phyloP scores from a whole-genome alignment of 2,113 vertebrate genomes.

The Butastur rufipennis region DNA sequence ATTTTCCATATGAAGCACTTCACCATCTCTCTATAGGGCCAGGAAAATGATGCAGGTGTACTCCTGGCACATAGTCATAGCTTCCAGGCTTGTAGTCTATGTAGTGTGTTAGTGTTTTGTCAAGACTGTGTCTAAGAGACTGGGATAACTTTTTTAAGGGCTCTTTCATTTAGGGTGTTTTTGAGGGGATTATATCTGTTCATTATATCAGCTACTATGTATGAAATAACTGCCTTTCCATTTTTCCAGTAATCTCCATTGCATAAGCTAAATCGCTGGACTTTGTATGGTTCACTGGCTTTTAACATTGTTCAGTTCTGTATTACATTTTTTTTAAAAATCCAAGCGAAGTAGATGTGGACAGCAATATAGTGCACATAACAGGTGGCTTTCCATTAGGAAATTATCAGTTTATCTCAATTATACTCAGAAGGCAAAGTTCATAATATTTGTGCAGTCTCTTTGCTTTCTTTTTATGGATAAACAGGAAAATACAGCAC shows the following conservation, averaged over 20 bases:
- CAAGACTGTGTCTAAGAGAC: background rate
- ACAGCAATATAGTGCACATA: accelerated
- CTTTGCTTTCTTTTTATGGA: background rate
- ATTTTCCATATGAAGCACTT: background rate
- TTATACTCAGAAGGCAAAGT: background rate
- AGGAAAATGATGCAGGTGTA: background rate
- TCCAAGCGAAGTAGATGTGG: background rate
- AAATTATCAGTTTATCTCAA: background rate
- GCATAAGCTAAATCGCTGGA: background rate
- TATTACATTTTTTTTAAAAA: background rate
- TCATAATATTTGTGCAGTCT: background rate
- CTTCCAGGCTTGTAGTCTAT: background rate
- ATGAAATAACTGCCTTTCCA: background rate
- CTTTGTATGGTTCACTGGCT: background rate
- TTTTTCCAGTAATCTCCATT: background rate
- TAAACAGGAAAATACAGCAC: background rate
- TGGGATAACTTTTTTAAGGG: background rate
- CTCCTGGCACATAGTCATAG: background rate
- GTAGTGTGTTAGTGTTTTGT: background rate
- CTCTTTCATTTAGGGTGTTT: background rate
- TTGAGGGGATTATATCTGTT: background rate
- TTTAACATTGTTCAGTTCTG: background rate
- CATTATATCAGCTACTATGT: background rate
- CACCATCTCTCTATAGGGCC: background rate
- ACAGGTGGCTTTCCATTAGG: background rate